Conservation (phyloP, 2,888 invertebrate species). For the Leucozona laternaria region DNA sequence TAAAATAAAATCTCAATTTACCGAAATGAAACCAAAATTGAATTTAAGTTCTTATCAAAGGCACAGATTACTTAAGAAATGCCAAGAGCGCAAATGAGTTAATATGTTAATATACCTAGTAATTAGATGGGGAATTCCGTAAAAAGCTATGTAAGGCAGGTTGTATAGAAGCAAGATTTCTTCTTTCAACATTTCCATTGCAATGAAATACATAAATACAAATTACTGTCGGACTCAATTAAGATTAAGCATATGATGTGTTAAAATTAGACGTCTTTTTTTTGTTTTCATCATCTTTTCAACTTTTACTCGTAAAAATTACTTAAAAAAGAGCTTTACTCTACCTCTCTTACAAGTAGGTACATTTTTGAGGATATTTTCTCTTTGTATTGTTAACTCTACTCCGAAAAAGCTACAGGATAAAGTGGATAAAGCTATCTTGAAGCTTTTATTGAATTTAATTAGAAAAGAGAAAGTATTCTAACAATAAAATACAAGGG, state of each 20-base stretch:
- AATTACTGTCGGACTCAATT: not conserved
- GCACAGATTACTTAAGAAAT: no score
- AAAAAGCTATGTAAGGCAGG: no score
- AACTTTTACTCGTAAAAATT: not conserved
- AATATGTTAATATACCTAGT: no score
- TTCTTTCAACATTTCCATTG: no score
- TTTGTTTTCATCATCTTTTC: not conserved
- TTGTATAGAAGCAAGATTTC: no score
- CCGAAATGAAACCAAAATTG: not conserved
- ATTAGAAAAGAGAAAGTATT: slow-evolving; percentile 6
- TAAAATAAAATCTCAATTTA: not conserved
- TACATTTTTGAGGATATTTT: not conserved
- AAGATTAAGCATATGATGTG: not conserved
- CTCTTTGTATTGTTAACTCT: slow-evolving; percentile 10
- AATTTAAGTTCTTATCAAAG: no score
- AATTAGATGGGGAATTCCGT: not conserved
- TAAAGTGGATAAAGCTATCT: slow-evolving; percentile 34
- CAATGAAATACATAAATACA: not conserved
- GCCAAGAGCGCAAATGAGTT: no score
- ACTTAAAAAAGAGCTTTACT: not conserved
- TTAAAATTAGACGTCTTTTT: not conserved
- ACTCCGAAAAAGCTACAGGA: slow-evolving; percentile 46
- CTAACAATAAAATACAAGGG: not conserved
- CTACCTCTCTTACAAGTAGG: not conserved
- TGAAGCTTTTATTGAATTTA: not conserved